Evolutionary conservation across 1,140 invertebrate genomes (phyloP).

Genomic region (Zelostemma sp.): DNA sequence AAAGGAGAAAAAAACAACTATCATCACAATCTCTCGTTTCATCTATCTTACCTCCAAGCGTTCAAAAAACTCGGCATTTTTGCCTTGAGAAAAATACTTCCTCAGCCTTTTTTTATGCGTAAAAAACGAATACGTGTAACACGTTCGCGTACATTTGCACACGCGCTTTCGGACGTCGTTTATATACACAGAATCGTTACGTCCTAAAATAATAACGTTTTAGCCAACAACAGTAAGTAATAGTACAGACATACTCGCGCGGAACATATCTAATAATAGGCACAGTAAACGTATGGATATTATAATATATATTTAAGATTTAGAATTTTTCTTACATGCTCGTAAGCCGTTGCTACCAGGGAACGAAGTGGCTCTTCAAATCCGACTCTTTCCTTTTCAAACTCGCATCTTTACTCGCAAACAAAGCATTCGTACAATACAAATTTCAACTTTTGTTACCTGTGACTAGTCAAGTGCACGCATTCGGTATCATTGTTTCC

Average conservation of each 20-base stretch:
- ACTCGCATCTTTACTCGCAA: constrained; percentile 58
- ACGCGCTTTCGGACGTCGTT: constrained; percentile 30
- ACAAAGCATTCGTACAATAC: constrained; percentile 59
- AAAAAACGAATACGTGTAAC: constrained; percentile 45
- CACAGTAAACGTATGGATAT: constrained; percentile 65
- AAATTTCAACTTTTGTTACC: constrained; percentile 32
- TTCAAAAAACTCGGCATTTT: neutral
- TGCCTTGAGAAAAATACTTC: constrained; percentile 45
- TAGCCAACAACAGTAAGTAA: constrained; percentile 55
- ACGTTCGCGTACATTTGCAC: constrained; percentile 35
- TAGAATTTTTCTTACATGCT: constrained; percentile 51
- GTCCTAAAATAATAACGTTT: constrained; percentile 55
- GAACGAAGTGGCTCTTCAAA: constrained; percentile 57
- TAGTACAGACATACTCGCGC: constrained; percentile 32
- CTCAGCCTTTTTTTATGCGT: constrained; percentile 22
- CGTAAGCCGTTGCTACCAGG: constrained; percentile 63
- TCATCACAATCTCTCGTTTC: constrained; percentile 20
- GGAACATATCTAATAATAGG: constrained; percentile 60
- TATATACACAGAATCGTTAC: constrained; percentile 52
- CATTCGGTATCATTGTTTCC: constrained; percentile 1
- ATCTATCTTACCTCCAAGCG: too few species aligned
- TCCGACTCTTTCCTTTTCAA: constrained; percentile 24
- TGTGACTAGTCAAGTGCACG: constrained; percentile 12
- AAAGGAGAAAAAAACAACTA: constrained; percentile 14
- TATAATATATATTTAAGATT: constrained; percentile 49